Evolutionary conservation across 2,113 vertebrate species (phyloP).

Genomic region (Psettodes erumei): DNA sequence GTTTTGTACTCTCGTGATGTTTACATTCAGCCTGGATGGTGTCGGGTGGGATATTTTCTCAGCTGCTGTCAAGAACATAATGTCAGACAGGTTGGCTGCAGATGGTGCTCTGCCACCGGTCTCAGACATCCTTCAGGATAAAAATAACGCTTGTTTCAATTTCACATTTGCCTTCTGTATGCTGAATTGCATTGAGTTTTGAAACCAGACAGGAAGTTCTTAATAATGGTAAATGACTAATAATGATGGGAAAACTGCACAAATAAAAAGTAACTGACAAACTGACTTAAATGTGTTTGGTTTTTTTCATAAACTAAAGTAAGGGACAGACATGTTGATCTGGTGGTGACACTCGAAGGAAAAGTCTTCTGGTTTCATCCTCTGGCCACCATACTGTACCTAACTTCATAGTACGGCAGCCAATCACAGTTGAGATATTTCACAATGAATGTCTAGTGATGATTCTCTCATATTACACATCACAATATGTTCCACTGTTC

Average conservation of each 20-base stretch:
- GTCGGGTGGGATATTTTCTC: background rate
- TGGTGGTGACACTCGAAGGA: too few relatives aligned
- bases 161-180: constrained; percentile 9
- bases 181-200: constrained; percentile 21
- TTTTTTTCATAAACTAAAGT: too few relatives aligned
- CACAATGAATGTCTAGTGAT: too few relatives aligned
- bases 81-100: constrained; percentile 15
- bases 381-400: too few relatives aligned
- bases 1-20: constrained; percentile 10
- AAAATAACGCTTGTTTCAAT: constrained; percentile 9
- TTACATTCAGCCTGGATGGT: constrained; percentile 19
- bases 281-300: background rate
- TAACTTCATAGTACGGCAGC: too few relatives aligned
- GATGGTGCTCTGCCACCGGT: constrained; percentile 1
- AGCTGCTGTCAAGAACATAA: constrained; percentile 18
- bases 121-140: background rate
- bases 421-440: too few relatives aligned
- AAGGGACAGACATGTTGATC: too few relatives aligned
- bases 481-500: too few relatives aligned
- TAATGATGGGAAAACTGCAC: too few relatives aligned
- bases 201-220: constrained; percentile 1
- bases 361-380: too few relatives aligned
- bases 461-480: too few relatives aligned
- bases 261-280: constrained; percentile 51
- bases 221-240: too few relatives aligned